Conservation (phyloP, 2,888 invertebrate species). For the Horisme vitalbata region DNA sequence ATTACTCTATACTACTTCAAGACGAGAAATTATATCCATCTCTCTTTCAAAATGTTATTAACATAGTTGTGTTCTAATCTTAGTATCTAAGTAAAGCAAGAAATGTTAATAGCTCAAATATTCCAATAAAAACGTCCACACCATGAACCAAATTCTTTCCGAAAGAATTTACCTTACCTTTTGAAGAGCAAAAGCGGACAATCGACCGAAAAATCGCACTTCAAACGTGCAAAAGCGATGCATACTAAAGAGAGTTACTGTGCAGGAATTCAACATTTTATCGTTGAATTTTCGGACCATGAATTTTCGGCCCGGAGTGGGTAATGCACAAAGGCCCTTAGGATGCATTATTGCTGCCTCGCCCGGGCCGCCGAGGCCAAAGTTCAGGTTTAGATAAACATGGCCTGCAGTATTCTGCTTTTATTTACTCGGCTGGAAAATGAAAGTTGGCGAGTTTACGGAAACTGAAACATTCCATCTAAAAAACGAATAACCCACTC, state of each 20-base stretch:
- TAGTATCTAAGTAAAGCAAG: no score
- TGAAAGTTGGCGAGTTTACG: neutral
- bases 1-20: no score
- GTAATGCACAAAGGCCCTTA: slow-evolving; percentile 17
- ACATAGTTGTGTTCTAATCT: no score
- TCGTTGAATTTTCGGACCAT: slow-evolving; percentile 13
- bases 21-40: no score
- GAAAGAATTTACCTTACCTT: neutral
- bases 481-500: no score
- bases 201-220: slow-evolving; percentile 17
- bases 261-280: slow-evolving; percentile 7
- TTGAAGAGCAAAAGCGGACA: slow-evolving; percentile 14
- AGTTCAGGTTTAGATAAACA: slow-evolving; percentile 20
- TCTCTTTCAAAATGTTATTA: no score
- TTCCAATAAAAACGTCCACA: no score
- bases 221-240: slow-evolving; percentile 8
- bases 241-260: slow-evolving; percentile 12
- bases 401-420: slow-evolving; percentile 6
- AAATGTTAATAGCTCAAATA: no score
- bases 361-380: slow-evolving; percentile 6
- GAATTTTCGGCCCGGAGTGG: slow-evolving; percentile 11
- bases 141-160: no score
- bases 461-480: no score
- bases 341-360: slow-evolving; percentile 20
- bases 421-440: slow-evolving; percentile 5